Evolutionary conservation across 2,888 invertebrate species (phyloP).

Genomic region (Osmoderma eremita): DNA sequence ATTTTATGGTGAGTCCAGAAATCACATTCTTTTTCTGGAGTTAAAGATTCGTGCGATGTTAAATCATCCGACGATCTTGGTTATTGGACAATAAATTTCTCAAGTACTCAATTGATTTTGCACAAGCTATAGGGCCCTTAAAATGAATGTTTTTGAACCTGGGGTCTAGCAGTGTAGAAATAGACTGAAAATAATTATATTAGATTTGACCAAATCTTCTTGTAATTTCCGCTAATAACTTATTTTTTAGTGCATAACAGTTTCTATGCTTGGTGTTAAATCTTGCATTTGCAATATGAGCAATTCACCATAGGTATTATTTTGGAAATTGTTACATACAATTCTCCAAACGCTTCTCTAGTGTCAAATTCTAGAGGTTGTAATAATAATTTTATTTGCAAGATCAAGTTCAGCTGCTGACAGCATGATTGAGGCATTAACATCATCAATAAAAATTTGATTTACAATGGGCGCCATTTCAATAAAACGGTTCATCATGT

Average conservation of each 20-base stretch:
- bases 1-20: constrained; percentile 7
- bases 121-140: constrained; percentile 39
- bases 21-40: neutral
- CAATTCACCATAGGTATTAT: neutral
- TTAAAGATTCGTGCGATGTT: neutral
- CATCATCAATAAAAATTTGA: too few species aligned
- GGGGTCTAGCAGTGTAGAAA: constrained; percentile 45
- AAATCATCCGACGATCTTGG: neutral
- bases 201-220: constrained; percentile 40
- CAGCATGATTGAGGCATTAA: too few species aligned
- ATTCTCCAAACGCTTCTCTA: neutral
- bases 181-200: constrained; percentile 39
- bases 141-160: constrained; percentile 48
- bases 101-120: constrained; percentile 20
- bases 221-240: constrained; percentile 13
- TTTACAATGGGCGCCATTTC: too few species aligned
- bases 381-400: neutral
- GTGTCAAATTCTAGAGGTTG: neutral
- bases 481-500: too few species aligned
- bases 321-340: neutral
- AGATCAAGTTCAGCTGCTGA: too few species aligned
- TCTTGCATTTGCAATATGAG: neutral
- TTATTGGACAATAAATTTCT: neutral
- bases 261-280: neutral
- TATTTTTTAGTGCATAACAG: neutral